phyloP scores from a whole-genome alignment of 2,113 vertebrate genomes.

The Prolemur simus region DNA sequence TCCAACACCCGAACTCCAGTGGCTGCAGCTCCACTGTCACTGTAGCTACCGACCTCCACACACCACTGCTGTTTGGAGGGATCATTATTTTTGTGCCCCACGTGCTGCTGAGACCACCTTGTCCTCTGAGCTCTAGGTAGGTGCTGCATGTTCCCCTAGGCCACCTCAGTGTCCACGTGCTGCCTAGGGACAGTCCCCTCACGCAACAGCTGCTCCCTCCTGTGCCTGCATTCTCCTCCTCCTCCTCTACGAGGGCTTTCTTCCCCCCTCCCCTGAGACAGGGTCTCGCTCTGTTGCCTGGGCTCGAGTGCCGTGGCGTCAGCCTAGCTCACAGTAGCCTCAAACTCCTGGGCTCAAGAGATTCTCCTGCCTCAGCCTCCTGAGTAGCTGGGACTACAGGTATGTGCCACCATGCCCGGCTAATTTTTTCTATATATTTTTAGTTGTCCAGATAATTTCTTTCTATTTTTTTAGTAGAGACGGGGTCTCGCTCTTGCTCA shows the following conservation, averaged over 20 bases:
- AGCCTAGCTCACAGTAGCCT: no score
- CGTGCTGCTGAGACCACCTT: background rate
- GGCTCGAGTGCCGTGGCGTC: no score
- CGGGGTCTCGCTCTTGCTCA: no score
- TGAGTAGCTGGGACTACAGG: no score
- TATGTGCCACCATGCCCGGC: no score
- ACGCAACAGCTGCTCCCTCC: background rate
- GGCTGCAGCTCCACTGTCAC: background rate
- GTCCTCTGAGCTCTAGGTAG: background rate
- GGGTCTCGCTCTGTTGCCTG: no score
- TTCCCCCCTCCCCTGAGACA: no score
- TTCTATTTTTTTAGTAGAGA: no score
- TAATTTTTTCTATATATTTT: no score
- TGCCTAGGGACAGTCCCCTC: background rate
- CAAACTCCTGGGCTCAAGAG: no score
- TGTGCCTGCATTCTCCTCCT: background rate
- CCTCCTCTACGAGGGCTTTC: background rate
- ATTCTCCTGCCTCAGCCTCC: no score
- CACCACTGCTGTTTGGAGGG: background rate
- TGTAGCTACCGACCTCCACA: background rate
- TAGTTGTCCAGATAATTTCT: no score
- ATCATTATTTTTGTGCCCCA: background rate
- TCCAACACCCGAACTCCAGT: background rate
- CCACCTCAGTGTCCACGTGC: background rate
- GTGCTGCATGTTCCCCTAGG: background rate